Base-by-base conservation (phyloP, 2,797 vertebrate genomes). In the Rhinella marina region DNA sequence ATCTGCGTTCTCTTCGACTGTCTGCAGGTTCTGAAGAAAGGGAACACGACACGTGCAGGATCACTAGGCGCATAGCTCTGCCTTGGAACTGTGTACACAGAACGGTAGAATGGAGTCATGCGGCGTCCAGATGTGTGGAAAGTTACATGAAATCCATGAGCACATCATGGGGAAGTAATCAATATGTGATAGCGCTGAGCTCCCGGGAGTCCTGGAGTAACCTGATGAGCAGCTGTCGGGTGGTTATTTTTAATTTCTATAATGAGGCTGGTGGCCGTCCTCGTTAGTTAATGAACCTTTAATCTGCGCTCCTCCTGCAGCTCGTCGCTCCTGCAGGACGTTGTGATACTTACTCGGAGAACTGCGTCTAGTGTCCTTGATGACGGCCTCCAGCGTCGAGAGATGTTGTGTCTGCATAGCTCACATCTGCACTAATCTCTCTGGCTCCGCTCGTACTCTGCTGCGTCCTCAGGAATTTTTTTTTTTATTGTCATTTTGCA, bases 241-340 rank as follows among this genome's bases (percentile, higher is more conserved):
- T 8, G 19, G 41, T 52, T 68, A 32, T 32, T 14, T 86, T n/a
- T 79, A 56, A 68, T 86, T 66, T 86, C 68, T 81, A n/a, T 70
- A 80, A 70, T 68, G 73, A 80, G 62, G 76, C 41, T 41, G 59
- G 59, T 50, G 62, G 66, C 54, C 83, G 29, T 17, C 21, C 66
- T 57, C 27, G 56, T 57, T 72, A 84, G 66, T 84, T 56, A 84
- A 84, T 84, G 64, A 41, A 81, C 56, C 48, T 48, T 5, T 62
- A 79, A 29, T 79, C 77, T 27, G 21, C 21, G 10, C 75, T 14
- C 25, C 75, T 56, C n/a, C 23, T 77, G 14, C 79, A n/a, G 79
- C 25, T 19, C 59, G 16, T 32, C 29, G 79, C 79, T 77, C 48
- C 48, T 64, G 59, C 76, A 29, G 52, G 52, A 19, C 17, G 57